Evolutionary conservation across 2,888 invertebrate genomes (phyloP).

Genomic region (Lasioglossum villosulum): DNA sequence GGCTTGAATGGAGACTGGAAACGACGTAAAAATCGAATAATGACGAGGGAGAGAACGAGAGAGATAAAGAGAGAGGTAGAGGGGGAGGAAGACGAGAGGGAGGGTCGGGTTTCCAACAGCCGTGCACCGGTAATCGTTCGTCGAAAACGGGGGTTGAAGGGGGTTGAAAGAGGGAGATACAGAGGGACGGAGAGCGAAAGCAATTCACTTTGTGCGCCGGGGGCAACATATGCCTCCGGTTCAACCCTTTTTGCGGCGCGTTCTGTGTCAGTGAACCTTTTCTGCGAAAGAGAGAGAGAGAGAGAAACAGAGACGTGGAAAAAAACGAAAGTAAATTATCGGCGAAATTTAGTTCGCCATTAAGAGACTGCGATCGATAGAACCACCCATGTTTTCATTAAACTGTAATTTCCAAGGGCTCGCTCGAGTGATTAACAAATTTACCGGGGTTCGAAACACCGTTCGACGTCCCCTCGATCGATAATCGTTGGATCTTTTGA

Average conservation of each 20-base stretch:
- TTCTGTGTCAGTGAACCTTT: slow-evolving; percentile 13
- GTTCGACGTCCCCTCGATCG: not conserved
- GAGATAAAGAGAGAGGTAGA: not conserved
- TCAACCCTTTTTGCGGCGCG: not conserved
- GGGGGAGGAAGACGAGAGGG: not conserved
- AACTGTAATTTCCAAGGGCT: not conserved
- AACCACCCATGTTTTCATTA: not conserved
- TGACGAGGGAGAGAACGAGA: slow-evolving; percentile 1
- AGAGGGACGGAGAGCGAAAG: not conserved
- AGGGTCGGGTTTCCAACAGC: slow-evolving; percentile 25
- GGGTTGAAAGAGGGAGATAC: not conserved
- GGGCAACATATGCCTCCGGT: slow-evolving; percentile 7
- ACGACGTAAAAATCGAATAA: slow-evolving; percentile 63
- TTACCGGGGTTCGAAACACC: not conserved
- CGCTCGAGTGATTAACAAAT: not conserved
- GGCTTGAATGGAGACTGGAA: slow-evolving; percentile 54
- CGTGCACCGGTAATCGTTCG: slow-evolving; percentile 34
- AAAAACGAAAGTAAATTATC: not conserved
- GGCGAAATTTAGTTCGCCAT: slow-evolving; percentile 9
- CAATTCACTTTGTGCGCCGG: slow-evolving; percentile 17
- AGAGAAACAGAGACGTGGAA: not conserved
- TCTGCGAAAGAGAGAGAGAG: not conserved
- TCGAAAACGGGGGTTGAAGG: not conserved
- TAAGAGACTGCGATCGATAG: slow-evolving; percentile 1
- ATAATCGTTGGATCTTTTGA: not conserved